Conservation (phyloP, 2,888 invertebrate species). For the Eupithecia dodoneata region DNA sequence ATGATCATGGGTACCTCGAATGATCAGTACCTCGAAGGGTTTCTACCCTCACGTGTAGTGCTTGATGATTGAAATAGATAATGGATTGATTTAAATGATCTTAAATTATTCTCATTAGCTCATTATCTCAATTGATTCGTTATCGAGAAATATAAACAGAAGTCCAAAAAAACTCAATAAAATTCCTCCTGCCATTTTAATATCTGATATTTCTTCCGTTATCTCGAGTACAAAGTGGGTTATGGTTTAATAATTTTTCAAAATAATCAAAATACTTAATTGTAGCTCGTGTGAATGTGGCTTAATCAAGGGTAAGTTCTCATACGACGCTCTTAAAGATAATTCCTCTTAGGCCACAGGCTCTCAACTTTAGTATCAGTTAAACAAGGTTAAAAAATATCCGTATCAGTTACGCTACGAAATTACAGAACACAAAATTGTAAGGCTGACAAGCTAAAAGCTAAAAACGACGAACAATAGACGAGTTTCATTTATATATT, state of each 20-base stretch:
- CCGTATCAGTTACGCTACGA: not conserved
- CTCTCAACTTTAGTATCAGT: conserved; percentile 15
- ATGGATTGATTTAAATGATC: not conserved
- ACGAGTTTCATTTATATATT: too few relatives aligned
- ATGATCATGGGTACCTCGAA: too few relatives aligned
- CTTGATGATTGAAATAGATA: not conserved
- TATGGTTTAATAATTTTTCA: not conserved
- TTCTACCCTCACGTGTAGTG: not conserved
- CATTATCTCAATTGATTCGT: not conserved
- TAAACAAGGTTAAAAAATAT: not conserved
- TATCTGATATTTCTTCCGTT: not conserved
- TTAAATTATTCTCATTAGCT: not conserved
- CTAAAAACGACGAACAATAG: too few relatives aligned
- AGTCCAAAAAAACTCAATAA: not conserved
- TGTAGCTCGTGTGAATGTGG: conserved; percentile 66
- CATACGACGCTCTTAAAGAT: conserved; percentile 72
- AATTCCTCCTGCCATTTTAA: not conserved
- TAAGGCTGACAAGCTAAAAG: not conserved
- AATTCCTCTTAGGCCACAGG: conserved; percentile 55
- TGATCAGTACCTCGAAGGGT: too few relatives aligned
- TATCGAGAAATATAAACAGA: not conserved
- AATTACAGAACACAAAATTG: not conserved
- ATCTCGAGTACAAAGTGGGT: conserved; percentile 2
- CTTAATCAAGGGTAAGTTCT: conserved; percentile 76
- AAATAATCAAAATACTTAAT: conserved; percentile 51